Percentiles rank a stretch among this genome's conserved stretches.
These are phyloP conservation scores for Laticauda laticaudata DNA, from an alignment of 2,113 vertebrate genomes.

Conservation along the genomic window DNA sequence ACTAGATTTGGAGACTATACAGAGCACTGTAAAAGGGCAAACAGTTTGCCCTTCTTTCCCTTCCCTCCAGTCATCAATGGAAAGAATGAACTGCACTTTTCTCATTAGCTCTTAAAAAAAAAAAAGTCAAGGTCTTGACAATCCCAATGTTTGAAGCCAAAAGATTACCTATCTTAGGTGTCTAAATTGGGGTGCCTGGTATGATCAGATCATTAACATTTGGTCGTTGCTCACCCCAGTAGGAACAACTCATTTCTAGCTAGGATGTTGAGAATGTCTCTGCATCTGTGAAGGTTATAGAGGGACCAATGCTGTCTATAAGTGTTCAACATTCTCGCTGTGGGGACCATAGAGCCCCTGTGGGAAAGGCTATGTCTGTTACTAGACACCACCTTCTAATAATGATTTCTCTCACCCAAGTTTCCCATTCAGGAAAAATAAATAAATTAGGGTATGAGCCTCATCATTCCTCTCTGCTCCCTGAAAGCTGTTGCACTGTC, in stretches of 20 bases:
- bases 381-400: no score
- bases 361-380: not conserved
- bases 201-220: not conserved
- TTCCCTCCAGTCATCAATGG: not conserved
- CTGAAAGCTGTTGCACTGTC: not conserved
- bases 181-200: not conserved
- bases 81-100: not conserved
- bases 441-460: not conserved
- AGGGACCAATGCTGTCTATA: not conserved
- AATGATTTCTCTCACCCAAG: not conserved
- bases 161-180: not conserved
- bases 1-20: not conserved
- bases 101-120: not conserved
- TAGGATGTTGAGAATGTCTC: not conserved
- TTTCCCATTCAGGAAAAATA: not conserved
- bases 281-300: not conserved
- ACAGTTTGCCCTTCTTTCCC: not conserved
- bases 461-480: not conserved
- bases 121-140: not conserved
- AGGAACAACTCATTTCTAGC: not conserved
- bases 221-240: not conserved
- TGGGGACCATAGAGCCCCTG: not conserved
- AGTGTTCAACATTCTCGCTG: not conserved
- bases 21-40: not conserved
- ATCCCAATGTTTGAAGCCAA: not conserved